These are phyloP conservation scores for Lordiphosa andalusiaca DNA, from an alignment of 2,888 invertebrate genomes.

Conservation along the genomic window DNA sequence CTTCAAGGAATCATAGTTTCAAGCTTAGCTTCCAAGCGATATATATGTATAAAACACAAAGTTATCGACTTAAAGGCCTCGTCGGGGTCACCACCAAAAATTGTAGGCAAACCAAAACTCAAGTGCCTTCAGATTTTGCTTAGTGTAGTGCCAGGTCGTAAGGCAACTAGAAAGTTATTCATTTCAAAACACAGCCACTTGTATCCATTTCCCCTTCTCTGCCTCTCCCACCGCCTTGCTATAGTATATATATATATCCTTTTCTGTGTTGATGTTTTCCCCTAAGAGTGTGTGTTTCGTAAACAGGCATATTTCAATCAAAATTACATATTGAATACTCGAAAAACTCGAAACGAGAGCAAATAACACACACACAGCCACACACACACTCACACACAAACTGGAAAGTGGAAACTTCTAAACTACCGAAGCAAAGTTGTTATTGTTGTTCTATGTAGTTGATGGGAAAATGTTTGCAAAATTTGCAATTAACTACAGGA, in stretches of 20 bases:
- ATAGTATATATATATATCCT: conserved; percentile 17
- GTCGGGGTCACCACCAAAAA: too few species aligned
- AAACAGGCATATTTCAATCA: conserved; percentile 76
- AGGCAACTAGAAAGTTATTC: conserved; percentile 46
- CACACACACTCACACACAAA: conserved; percentile 1
- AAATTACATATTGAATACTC: conserved; percentile 62
- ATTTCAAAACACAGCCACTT: conserved; percentile 41
- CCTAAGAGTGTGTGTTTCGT: conserved; percentile 25
- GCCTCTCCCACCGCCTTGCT: not conserved
- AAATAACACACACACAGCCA: not conserved
- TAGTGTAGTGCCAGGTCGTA: conserved; percentile 7
- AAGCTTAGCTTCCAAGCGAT: too few species aligned
- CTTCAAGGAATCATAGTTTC: too few species aligned
- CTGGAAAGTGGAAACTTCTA: conserved; percentile 33
- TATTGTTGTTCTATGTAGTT: conserved; percentile 28
- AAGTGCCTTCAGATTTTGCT: not conserved
- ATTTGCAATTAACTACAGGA: conserved; percentile 70
- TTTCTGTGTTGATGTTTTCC: conserved; percentile 30
- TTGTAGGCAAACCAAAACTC: too few species aligned
- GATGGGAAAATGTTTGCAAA: conserved; percentile 52
- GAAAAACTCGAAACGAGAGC: conserved; percentile 30
- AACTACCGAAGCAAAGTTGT: conserved; percentile 19
- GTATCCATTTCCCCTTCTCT: conserved; percentile 8
- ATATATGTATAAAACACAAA: too few species aligned
- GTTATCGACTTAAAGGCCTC: too few species aligned